phyloP scores from a whole-genome alignment of 2,888 invertebrate species.

The Luffia ferchaultella region DNA sequence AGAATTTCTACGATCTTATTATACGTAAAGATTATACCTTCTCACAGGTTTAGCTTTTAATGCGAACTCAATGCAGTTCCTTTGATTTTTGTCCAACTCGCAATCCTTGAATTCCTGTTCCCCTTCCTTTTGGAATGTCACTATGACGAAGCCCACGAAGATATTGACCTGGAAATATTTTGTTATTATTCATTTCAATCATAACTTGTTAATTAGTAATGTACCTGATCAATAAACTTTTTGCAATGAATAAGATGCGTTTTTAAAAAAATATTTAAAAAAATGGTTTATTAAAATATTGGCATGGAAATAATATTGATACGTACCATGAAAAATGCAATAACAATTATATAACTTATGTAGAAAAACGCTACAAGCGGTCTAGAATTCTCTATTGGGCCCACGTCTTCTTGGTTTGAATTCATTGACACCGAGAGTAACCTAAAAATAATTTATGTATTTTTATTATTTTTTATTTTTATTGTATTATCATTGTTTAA shows the following conservation, averaged over 20 bases:
- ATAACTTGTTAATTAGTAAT: background rate
- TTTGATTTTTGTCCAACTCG: slow-evolving; percentile 98
- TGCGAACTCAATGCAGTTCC: slow-evolving; percentile 98
- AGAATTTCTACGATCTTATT: too few species aligned
- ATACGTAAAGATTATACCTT: slow-evolving; percentile 41
- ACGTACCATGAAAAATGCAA: slow-evolving; percentile 96
- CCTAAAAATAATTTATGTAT: slow-evolving; percentile 68
- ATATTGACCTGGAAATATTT: slow-evolving; percentile 89
- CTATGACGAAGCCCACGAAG: slow-evolving; percentile 99
- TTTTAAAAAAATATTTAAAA: background rate
- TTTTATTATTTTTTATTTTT: too few species aligned
- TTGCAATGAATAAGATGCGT: background rate
- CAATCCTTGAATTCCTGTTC: slow-evolving; percentile 99
- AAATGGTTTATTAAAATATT: too few species aligned
- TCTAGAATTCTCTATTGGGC: slow-evolving; percentile 96
- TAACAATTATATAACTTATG: slow-evolving; percentile 98
- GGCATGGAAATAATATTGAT: too few species aligned
- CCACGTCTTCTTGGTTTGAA: slow-evolving; percentile 90
- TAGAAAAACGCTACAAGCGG: slow-evolving; percentile 98
- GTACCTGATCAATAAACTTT: too few species aligned
- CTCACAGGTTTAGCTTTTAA: slow-evolving; percentile 85
- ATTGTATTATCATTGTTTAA: too few species aligned
- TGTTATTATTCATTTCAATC: background rate
- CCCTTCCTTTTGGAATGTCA: slow-evolving; percentile 99
- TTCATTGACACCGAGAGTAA: slow-evolving; percentile 96